Evolutionary conservation across 2,888 invertebrate genomes (phyloP).

Genomic region (Plagiodera versicolora): DNA sequence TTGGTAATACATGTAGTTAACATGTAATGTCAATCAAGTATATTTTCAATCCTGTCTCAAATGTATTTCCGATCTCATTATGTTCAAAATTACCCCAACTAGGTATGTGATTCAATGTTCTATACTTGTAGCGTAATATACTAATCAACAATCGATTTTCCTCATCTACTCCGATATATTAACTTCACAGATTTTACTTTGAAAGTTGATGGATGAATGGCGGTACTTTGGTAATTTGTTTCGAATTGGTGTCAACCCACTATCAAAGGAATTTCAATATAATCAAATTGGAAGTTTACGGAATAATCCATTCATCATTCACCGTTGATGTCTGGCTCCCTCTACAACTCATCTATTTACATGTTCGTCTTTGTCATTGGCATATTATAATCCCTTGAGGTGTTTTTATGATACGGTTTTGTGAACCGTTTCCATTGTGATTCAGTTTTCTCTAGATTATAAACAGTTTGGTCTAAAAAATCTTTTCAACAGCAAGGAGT

Average conservation of each 20-base stretch:
- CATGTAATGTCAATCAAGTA: too few relatives aligned
- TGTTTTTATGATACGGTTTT: not conserved
- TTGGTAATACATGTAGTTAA: too few relatives aligned
- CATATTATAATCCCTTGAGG: constrained; percentile 12
- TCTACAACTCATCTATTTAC: constrained; percentile 17
- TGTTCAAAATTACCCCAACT: too few relatives aligned
- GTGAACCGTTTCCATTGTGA: not conserved
- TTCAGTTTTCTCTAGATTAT: too few relatives aligned
- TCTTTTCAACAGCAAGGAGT: too few relatives aligned
- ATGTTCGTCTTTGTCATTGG: constrained; percentile 16
- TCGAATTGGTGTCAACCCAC: constrained; percentile 19
- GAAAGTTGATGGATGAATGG: constrained; percentile 10
- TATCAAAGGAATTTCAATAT: constrained; percentile 17
- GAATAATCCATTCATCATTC: constrained; percentile 19
- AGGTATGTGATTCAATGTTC: not conserved
- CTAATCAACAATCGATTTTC: not conserved
- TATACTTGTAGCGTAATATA: not conserved
- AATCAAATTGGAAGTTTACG: constrained; percentile 20
- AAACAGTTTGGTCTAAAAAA: too few relatives aligned
- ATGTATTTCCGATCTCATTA: too few relatives aligned
- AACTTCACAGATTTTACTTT: not conserved
- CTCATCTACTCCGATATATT: not conserved
- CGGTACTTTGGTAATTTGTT: constrained; percentile 21
- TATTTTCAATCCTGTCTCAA: too few relatives aligned
- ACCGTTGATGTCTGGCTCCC: constrained; percentile 14